These are phyloP conservation scores for Equus przewalskii DNA, from an alignment of 2,113 vertebrate species.

Conservation along the genomic window DNA sequence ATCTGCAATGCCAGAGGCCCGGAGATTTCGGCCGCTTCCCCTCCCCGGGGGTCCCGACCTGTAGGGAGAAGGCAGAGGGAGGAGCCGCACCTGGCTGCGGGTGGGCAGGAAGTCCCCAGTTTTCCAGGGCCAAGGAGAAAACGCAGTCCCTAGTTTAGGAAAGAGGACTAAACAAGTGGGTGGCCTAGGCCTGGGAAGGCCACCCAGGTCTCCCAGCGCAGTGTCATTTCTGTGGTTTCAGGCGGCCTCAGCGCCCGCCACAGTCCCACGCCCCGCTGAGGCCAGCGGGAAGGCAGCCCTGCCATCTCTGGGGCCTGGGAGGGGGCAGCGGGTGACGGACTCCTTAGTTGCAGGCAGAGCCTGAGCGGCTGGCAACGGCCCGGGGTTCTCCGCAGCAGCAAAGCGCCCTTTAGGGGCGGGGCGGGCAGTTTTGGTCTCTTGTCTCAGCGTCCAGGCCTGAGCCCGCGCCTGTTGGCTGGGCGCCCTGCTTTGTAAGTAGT, in stretches of 20 bases:
- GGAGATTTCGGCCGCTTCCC: neutral
- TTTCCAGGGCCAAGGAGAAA: neutral
- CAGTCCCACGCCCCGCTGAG: neutral
- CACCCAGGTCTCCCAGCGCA: neutral
- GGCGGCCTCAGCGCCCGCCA: neutral
- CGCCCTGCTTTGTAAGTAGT: slow-evolving; percentile 60
- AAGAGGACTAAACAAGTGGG: slow-evolving; percentile 3
- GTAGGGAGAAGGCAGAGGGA: neutral
- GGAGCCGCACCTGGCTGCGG: neutral
- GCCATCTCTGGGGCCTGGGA: neutral
- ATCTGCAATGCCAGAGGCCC: neutral
- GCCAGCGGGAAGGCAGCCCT: slow-evolving; percentile 33
- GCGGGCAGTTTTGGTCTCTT: neutral
- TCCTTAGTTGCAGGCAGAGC: neutral
- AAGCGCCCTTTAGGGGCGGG: slow-evolving; percentile 62
- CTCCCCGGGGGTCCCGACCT: neutral
- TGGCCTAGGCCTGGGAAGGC: slow-evolving; percentile 62
- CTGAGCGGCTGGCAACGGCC: neutral
- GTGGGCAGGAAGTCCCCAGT: neutral
- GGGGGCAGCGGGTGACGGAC: neutral
- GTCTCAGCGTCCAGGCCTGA: slow-evolving; percentile 42
- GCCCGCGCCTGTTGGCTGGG: slow-evolving; percentile 15
- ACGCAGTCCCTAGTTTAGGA: neutral
- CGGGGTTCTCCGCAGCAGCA: neutral
- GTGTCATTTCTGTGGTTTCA: neutral